Base-by-base conservation (phyloP, 1,140 invertebrate species). In the Glossosoma conforme region DNA sequence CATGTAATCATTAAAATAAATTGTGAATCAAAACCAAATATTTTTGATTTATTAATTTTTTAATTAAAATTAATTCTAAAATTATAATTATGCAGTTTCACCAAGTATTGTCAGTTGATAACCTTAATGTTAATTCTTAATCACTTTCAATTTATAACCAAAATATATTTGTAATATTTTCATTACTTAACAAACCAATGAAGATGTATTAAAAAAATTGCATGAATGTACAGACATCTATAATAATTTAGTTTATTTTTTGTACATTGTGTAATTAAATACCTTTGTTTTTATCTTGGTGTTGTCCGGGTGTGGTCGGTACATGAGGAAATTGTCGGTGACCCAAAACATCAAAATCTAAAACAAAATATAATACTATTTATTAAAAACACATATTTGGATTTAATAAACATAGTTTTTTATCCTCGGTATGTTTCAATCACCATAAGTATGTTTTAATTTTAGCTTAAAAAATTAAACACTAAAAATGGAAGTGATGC, bases 261-360 rank as follows among this genome's bases (percentile, higher is more conserved):
- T 28, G 13, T 40, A 41, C 4, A 13, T 49, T 40, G 40, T 15
- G 37, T 8, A 36, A 5, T 52, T 52, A 45, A 28, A 41, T 37
- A 52, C 56, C 66, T 72, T 73, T 3, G 72, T 72, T 59, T 72
- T 73, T 44, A 73, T 65, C 65, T 72, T 75, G 4, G 64, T 64
- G 56, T 64, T 72, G 2, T 73, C 72, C 19, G 70, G 70, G 54
- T 70, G 66, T 3, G 72, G 72, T 52, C 66, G 67, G 46, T 75
- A 72, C 84, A 88, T 89, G 18, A 89, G 69, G 68, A 89, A 88
- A 66, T 89, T 88, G 63, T 89, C 87, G 2, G 86, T 87, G 41
- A 89, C 84, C 86, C 86, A 89, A 70, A 89, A 89, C 77, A 89
- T 87, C 59, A 89, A 75, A 51, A 84, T 85, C 86, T 89, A 73